Percentiles rank a stretch among this genome's conserved stretches.
Conservation (phyloP, 2,113 vertebrate genomes). For the Halichoeres trimaculatus region DNA sequence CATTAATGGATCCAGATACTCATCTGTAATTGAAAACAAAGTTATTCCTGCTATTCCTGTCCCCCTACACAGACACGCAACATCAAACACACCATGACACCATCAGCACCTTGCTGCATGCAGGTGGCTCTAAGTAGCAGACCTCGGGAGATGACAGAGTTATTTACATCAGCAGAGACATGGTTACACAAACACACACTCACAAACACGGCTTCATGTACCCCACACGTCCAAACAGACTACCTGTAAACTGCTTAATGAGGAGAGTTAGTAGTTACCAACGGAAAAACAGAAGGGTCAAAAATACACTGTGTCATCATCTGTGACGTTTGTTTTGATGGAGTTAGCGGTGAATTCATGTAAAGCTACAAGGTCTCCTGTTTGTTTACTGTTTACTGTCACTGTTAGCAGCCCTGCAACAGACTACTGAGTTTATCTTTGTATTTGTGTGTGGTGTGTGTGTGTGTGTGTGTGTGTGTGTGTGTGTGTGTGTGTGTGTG, state of each 20-base stretch:
- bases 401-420: slow-evolving; percentile 10
- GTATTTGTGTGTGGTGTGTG: too few relatives aligned
- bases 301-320: background rate
- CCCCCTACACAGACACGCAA: background rate
- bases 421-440: slow-evolving; percentile 13
- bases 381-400: slow-evolving; percentile 46
- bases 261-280: slow-evolving; percentile 23
- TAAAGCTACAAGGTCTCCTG: slow-evolving; percentile 6
- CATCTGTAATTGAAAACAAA: slow-evolving; percentile 21
- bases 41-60: slow-evolving; percentile 3
- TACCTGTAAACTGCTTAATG: slow-evolving; percentile 33
- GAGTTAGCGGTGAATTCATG: background rate
- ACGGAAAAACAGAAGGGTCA: background rate
- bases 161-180: slow-evolving; percentile 57
- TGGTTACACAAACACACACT: slow-evolving; percentile 17
- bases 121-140: slow-evolving; percentile 44
- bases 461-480: too few relatives aligned
- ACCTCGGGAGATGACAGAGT: slow-evolving; percentile 48
- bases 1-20: slow-evolving; percentile 10
- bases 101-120: slow-evolving; percentile 47
- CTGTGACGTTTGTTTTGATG: background rate
- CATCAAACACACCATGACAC: slow-evolving; percentile 22
- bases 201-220: slow-evolving; percentile 10
- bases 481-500: background rate
- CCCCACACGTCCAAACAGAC: slow-evolving; percentile 32